Percentiles rank a stretch among this genome's conserved stretches.
Conservation (phyloP, 2,113 vertebrate genomes). For the Merops nubicus region DNA sequence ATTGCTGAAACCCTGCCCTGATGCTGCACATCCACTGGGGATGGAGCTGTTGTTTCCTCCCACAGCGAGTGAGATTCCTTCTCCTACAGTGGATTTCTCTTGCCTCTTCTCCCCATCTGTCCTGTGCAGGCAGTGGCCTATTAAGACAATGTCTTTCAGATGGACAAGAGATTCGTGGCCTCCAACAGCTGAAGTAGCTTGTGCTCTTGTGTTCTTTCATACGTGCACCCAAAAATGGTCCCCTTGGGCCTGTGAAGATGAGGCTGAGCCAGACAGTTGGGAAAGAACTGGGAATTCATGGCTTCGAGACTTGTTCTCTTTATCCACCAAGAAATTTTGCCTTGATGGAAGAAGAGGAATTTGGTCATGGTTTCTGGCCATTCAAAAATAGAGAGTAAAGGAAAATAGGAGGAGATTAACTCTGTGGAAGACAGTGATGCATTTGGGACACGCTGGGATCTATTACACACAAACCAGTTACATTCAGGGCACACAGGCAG, state of each 20-base stretch:
- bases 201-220: not conserved
- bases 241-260: not conserved
- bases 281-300: not conserved
- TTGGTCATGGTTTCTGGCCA: not conserved
- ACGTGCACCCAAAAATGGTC: not conserved
- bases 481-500: not conserved
- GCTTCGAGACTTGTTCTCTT: not conserved
- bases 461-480: fast-evolving
- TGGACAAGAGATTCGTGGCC: not conserved
- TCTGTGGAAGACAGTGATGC: fast-evolving
- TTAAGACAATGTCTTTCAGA: not conserved
- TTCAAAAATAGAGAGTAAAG: not conserved
- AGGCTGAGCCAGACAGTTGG: not conserved
- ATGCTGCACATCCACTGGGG: not conserved
- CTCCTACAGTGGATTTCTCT: not conserved
- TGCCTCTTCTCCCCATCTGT: not conserved
- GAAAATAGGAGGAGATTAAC: not conserved
- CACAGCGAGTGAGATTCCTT: not conserved
- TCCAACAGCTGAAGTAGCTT: not conserved
- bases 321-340: not conserved
- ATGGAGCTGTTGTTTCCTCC: not conserved
- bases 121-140: not conserved
- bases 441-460: not conserved
- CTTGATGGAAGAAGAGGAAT: not conserved
- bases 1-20: fast-evolving